These are phyloP conservation scores for Yasuhikotakia modesta DNA, from an alignment of 2,797 vertebrate species.

Conservation along the genomic window DNA sequence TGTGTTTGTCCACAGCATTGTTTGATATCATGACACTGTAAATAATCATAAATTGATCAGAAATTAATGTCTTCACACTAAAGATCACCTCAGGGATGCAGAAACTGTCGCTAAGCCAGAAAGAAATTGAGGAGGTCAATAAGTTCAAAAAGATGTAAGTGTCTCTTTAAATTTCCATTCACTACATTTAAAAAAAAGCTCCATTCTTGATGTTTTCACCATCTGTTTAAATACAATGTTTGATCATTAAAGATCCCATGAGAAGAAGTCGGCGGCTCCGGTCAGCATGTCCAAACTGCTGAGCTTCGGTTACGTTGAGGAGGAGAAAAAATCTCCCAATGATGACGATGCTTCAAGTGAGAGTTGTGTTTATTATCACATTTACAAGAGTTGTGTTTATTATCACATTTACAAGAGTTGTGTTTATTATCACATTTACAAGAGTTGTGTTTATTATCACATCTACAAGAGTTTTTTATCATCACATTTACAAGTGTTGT, in stretches of 20 bases:
- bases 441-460: too few species aligned
- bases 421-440: neutral
- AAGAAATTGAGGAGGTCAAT: conserved; percentile 55
- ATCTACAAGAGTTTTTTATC: too few species aligned
- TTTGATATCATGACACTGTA: neutral
- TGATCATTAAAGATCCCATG: conserved; percentile 67
- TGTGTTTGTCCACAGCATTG: neutral
- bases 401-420: too few species aligned
- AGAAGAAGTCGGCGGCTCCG: conserved; percentile 70
- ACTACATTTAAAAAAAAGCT: neutral
- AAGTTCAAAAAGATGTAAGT: conserved; percentile 79
- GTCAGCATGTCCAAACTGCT: conserved; percentile 83
- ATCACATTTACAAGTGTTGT: neutral
- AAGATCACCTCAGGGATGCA: conserved; percentile 63
- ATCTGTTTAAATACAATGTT: neutral
- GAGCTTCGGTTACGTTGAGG: conserved; percentile 79
- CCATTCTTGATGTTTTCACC: neutral
- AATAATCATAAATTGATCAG: neutral
- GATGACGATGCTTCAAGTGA: conserved; percentile 79
- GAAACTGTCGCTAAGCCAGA: conserved; percentile 63
- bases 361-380: neutral
- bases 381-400: too few species aligned
- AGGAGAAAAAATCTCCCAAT: conserved; percentile 71
- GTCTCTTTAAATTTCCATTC: neutral
- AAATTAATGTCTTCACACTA: conserved; percentile 6